These are phyloP conservation scores for Danio kyathit DNA, from an alignment of 2,797 vertebrate species.

Conservation along the genomic window DNA sequence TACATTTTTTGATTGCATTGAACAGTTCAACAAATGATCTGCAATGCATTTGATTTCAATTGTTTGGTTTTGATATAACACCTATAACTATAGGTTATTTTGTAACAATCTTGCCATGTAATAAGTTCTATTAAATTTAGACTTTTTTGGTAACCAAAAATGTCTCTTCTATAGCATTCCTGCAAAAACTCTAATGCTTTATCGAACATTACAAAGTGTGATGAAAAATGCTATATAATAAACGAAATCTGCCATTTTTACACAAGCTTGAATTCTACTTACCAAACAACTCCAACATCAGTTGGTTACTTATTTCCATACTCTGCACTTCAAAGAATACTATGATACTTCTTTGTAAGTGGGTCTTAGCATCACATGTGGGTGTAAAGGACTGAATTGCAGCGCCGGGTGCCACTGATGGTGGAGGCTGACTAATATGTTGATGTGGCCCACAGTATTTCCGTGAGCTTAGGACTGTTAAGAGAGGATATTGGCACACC, in stretches of 20 bases:
- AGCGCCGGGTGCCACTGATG: slow-evolving; percentile 8
- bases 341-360: slow-evolving; percentile 28
- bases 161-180: too few species aligned
- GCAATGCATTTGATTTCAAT: not conserved
- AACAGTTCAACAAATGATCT: not conserved
- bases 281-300: not conserved
- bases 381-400: slow-evolving; percentile 8
- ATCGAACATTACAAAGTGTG: not conserved
- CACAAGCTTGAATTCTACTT: not conserved
- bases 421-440: slow-evolving; percentile 30
- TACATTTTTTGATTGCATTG: not conserved
- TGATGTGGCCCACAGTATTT: slow-evolving; percentile 49
- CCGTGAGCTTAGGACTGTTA: slow-evolving; percentile 54
- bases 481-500: slow-evolving; percentile 61
- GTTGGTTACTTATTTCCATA: not conserved
- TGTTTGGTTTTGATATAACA: not conserved
- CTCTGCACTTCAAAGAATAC: not conserved
- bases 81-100: too few species aligned
- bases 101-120: too few species aligned
- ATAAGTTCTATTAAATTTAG: too few species aligned
- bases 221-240: not conserved
- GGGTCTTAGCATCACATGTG: slow-evolving; percentile 18
- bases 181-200: not conserved
- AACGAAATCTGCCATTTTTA: not conserved
- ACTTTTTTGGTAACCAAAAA: too few species aligned